phyloP scores from a whole-genome alignment of 2,113 vertebrate genomes.

The Lophotis ruficrista region DNA sequence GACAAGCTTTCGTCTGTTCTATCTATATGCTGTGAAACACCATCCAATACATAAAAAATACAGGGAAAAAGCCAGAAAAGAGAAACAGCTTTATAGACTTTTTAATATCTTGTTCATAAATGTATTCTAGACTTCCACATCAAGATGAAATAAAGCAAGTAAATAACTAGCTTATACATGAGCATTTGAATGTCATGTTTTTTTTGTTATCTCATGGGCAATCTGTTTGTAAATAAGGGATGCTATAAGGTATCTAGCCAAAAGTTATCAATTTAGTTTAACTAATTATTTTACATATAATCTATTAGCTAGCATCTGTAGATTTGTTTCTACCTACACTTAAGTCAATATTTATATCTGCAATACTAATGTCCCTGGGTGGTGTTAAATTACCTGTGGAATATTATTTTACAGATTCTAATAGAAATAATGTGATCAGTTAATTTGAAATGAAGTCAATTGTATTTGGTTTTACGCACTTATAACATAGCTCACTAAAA shows the following conservation, averaged over 20 bases:
- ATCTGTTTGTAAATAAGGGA: neutral
- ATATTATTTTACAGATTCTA: neutral
- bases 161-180: neutral
- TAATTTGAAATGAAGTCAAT: neutral
- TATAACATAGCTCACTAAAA: neutral
- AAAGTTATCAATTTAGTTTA: neutral
- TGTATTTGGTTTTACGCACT: neutral
- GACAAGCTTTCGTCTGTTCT: neutral
- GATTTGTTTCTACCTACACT: neutral
- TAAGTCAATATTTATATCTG: neutral
- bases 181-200: neutral
- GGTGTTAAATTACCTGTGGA: neutral
- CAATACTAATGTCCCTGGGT: neutral
- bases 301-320: neutral
- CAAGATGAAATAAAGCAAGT: neutral
- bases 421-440: neutral
- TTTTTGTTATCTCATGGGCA: neutral
- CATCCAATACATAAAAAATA: neutral
- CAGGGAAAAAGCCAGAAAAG: neutral
- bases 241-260: neutral
- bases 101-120: neutral
- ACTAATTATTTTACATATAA: neutral
- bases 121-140: neutral
- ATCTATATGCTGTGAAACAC: neutral
- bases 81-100: neutral